Conservation (phyloP, 2,888 invertebrate species). For the Cordilura impudica region DNA sequence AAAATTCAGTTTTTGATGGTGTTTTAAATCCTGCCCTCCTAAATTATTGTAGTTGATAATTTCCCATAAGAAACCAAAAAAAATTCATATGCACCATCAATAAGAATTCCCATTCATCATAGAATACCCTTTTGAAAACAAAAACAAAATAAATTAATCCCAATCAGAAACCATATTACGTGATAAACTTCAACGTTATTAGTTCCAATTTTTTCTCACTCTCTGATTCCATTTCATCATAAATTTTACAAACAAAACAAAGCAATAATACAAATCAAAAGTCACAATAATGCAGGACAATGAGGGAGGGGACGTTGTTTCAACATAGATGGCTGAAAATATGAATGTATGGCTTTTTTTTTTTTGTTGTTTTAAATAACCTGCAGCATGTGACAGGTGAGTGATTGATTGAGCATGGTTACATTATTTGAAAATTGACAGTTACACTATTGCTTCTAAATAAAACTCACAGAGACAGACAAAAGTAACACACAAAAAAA, state of each 20-base stretch:
- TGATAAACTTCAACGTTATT: constrained; percentile 22
- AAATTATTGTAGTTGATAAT: neutral
- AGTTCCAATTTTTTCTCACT: neutral
- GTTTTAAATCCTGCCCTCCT: neutral
- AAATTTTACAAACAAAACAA: constrained; percentile 14
- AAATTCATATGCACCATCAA: neutral
- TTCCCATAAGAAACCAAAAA: neutral
- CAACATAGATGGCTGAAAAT: too few relatives aligned
- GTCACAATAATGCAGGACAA: constrained; percentile 1
- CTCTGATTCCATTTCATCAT: neutral
- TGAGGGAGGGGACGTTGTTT: neutral
- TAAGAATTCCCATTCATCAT: neutral
- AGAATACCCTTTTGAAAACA: neutral
- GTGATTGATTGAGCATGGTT: constrained; percentile 63
- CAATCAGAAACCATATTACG: constrained; percentile 33
- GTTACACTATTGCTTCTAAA: constrained; percentile 61
- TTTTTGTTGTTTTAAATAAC: constrained; percentile 40
- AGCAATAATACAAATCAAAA: constrained; percentile 26
- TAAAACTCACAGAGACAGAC: constrained; percentile 13
- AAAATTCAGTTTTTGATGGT: too few relatives aligned
- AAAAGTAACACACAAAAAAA: constrained; percentile 27
- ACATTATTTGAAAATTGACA: constrained; percentile 61
- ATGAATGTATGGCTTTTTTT: neutral
- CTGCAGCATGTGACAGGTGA: constrained; percentile 58
- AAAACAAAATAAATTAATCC: constrained; percentile 26